These are phyloP conservation scores for Tapirus terrestris DNA, from an alignment of 2,113 vertebrate species.

Conservation along the genomic window DNA sequence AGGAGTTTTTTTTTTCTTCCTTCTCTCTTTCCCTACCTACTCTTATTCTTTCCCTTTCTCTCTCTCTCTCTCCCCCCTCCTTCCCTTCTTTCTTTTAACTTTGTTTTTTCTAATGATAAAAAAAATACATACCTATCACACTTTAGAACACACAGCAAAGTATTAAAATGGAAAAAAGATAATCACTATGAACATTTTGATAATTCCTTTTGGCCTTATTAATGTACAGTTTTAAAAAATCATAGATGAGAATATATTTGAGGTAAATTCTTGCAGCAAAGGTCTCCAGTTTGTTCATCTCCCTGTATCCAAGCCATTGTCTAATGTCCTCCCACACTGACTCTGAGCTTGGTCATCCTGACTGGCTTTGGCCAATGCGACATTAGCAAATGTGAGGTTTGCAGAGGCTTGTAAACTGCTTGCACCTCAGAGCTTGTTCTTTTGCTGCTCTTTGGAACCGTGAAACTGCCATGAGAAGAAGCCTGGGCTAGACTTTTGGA, in stretches of 20 bases:
- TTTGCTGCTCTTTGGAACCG: not conserved
- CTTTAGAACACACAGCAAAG: conserved; percentile 6
- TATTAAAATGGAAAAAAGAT: conserved; percentile 12
- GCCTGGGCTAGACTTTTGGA: not conserved
- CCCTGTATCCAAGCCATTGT: not conserved
- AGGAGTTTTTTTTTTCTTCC: not conserved
- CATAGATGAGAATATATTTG: not conserved
- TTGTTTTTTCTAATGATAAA: not conserved
- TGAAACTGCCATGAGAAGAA: not conserved
- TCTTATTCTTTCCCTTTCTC: not conserved
- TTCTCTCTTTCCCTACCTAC: not conserved
- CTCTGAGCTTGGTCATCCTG: not conserved
- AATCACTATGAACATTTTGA: not conserved
- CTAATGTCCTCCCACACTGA: not conserved
- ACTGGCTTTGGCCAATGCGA: not conserved
- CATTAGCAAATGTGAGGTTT: not conserved
- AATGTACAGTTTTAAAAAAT: not conserved
- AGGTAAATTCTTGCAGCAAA: not conserved
- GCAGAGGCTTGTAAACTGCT: not conserved
- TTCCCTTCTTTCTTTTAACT: not conserved
- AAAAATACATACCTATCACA: not conserved
- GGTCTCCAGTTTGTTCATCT: not conserved
- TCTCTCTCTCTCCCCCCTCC: not conserved
- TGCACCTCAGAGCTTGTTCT: not conserved
- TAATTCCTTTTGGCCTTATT: not conserved